phyloP scores from a whole-genome alignment of 1,140 invertebrate genomes.

The Aphidius ervi region DNA sequence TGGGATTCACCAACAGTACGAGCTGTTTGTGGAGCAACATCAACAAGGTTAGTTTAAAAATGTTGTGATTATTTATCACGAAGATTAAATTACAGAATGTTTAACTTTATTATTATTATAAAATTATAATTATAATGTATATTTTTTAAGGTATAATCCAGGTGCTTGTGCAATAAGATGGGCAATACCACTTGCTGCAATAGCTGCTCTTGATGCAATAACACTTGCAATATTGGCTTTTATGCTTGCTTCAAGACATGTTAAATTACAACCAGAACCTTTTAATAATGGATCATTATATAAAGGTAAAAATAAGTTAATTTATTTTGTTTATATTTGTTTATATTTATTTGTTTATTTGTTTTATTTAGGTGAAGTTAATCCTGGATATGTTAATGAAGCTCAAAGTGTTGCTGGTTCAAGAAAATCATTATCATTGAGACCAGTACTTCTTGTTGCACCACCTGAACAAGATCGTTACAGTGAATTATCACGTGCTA shows the following conservation, averaged over 20 bases:
- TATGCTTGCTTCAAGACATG: constrained; percentile 84
- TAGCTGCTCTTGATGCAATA: constrained; percentile 85
- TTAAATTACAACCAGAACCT: constrained; percentile 78
- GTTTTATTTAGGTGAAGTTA: constrained; percentile 66
- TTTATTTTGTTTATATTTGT: constrained; percentile 53
- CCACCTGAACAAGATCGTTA: constrained; percentile 57
- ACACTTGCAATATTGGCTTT: constrained; percentile 89
- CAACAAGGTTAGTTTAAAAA: constrained; percentile 58
- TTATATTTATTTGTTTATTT: too few relatives aligned
- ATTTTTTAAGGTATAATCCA: constrained; percentile 57
- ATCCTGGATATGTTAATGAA: constrained; percentile 77
- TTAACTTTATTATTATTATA: background rate
- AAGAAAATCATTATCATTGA: constrained; percentile 77
- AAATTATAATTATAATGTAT: constrained; percentile 2
- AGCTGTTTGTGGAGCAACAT: constrained; percentile 79
- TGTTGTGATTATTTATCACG: background rate
- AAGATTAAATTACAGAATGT: too few relatives aligned
- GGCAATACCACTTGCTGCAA: constrained; percentile 91
- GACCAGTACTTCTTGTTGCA: constrained; percentile 78
- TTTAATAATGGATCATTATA: constrained; percentile 62
- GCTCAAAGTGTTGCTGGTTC: constrained; percentile 77
- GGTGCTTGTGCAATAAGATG: constrained; percentile 86
- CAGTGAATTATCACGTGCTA: constrained; percentile 49
- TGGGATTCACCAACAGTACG: constrained; percentile 82
- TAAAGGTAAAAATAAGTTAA: constrained; percentile 47